These are phyloP conservation scores for Saccopteryx leptura DNA, from an alignment of 2,113 vertebrate genomes.

Conservation along the genomic window DNA sequence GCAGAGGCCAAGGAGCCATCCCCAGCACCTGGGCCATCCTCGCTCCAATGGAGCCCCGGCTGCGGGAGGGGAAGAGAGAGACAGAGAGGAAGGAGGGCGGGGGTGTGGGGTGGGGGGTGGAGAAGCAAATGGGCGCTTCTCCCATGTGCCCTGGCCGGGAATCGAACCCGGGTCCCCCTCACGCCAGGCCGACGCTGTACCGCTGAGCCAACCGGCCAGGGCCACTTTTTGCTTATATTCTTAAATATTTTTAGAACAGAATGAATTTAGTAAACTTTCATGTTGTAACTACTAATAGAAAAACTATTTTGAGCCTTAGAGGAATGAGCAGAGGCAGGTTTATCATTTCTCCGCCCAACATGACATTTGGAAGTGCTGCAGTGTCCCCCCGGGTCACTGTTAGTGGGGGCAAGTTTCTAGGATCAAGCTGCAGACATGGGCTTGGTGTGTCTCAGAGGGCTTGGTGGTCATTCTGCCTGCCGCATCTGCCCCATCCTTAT, in stretches of 20 bases:
- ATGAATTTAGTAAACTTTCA: neutral
- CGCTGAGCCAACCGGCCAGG: too few relatives aligned
- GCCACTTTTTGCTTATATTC: neutral
- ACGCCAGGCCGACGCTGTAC: too few relatives aligned
- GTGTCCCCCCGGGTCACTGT: neutral
- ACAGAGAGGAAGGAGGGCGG: too few relatives aligned
- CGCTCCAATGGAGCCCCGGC: too few relatives aligned
- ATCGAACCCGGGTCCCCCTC: too few relatives aligned
- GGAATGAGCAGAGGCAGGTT: neutral
- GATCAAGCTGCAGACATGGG: neutral
- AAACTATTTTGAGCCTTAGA: neutral
- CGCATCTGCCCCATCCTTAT: neutral
- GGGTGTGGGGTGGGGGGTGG: too few relatives aligned
- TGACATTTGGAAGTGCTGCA: neutral
- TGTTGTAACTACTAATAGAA: neutral
- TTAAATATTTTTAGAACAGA: constrained; percentile 23
- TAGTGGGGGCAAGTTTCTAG: neutral
- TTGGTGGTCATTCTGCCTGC: neutral
- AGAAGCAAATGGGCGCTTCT: too few relatives aligned
- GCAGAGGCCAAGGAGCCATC: too few relatives aligned
- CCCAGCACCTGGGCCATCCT: too few relatives aligned
- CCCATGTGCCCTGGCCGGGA: too few relatives aligned
- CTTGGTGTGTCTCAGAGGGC: neutral
- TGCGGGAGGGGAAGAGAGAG: too few relatives aligned
- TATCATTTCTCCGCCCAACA: neutral